Conservation (phyloP, 2,888 invertebrate species). For the Hyppa rectilinea region DNA sequence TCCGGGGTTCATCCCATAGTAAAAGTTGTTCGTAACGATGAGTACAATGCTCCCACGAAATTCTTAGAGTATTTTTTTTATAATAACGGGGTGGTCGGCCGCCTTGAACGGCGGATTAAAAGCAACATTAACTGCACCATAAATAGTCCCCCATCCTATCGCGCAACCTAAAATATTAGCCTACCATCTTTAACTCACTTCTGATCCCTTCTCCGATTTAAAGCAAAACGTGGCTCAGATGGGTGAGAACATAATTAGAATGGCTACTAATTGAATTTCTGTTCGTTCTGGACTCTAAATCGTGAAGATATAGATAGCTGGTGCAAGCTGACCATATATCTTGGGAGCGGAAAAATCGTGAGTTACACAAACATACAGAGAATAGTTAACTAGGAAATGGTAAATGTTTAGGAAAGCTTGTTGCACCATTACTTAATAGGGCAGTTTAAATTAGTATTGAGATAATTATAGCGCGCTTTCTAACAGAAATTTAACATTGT, state of each 20-base stretch:
- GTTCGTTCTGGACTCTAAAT: slow-evolving; percentile 46
- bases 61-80: no score
- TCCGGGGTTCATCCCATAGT: no score
- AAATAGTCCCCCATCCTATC: background rate
- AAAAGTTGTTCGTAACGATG: no score
- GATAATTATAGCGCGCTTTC: slow-evolving; percentile 59
- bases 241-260: slow-evolving; percentile 63
- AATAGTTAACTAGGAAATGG: slow-evolving; percentile 54
- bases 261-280: slow-evolving; percentile 61
- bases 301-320: slow-evolving; percentile 61
- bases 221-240: slow-evolving; percentile 57
- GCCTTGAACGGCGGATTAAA: background rate
- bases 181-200: slow-evolving; percentile 1
- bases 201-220: slow-evolving; percentile 40
- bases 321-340: slow-evolving; percentile 60
- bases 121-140: slow-evolving; percentile 7
- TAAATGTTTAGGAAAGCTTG: slow-evolving; percentile 41
- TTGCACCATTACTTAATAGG: slow-evolving; percentile 59
- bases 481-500: slow-evolving; percentile 44
- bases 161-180: slow-evolving; percentile 25
- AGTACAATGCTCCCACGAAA: no score
- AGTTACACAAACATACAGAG: slow-evolving; percentile 58
- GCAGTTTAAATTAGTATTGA: slow-evolving; percentile 62
- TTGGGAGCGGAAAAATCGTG: slow-evolving; percentile 61
- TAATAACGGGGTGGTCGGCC: no score